Evolutionary conservation across 2,888 invertebrate genomes (phyloP), one percentile per base, ranked within the genome.

Genomic region (Drosophila melanosoma): DNA sequence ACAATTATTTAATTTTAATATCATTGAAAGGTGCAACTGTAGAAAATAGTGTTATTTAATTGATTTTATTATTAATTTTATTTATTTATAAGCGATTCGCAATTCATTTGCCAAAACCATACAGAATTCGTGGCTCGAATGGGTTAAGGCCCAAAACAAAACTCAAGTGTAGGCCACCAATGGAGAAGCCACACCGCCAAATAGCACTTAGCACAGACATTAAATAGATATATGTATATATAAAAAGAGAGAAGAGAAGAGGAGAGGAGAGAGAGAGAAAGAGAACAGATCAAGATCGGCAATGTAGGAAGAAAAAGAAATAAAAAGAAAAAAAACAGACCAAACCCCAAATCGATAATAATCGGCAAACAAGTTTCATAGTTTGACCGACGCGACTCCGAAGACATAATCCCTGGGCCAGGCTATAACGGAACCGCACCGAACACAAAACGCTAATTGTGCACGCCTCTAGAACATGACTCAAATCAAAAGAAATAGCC

Each of bases 391-490:
- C 70, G 62, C 53, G 32, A 56, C 69, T 45, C 32, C 35, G 56
- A 74, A 74, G 62, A 76, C 86, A 75, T 89, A 89, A 85, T 85
- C 88, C 89, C 85, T 87, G 78, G 65, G 70, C 54, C 63, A 61
- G 81, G 79, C 79, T 85, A 75, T 85, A 85, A 85, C 85, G 85
- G 85, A 82, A 89, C 82, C 84, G n/a, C 29, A 56, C 45, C 45
- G 77, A 69, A n/a, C 29, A 81, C 84, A 89, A 74, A 81, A 84
- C 89, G 87, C 85, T 85, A 85, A 85, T 89, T 85, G 85, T 89
- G 83, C 85, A 85, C 89, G 85, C 89, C 85, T 85, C 89, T 80
- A 77, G 85, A 85, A 85, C 89, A 85, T 87, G 88, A 89, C 88
- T 87, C 85, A 85, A 89, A 87, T 87, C 83, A 89, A 66, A 73